Base-by-base conservation (phyloP, 2,113 vertebrate species). In the Gobius niger region DNA sequence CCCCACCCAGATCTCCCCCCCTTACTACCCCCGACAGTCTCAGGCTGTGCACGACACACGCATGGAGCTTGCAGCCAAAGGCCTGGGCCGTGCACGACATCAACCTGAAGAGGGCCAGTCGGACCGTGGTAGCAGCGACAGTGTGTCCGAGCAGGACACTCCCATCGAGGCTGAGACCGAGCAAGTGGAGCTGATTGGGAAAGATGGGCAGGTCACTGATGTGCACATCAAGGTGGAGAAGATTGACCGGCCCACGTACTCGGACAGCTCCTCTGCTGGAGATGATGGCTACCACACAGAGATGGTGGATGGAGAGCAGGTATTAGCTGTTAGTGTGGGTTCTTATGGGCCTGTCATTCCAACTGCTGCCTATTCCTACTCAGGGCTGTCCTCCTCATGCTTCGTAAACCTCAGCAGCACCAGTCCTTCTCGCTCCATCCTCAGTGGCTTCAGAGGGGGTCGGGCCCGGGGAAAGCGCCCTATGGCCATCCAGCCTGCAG, bases 271-370 rank as follows among this genome's bases (percentile, higher is more conserved):
- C 7, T 99, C 97, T 4, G 93, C 97, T 2, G 97, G 97, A 0
- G 98, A 99, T 12, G 97, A 98, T 1, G 96, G 96, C 40, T 98
- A 98, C 88, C 96, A 99, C 85, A 99, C 96, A 0, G 98, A 99
- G 87, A 88, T 98, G 90, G 96, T 99, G 15, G 97, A 99, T 13
- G 98, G 97, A 53, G 98, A 99, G 41, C 97, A 99, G 81, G 95
- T 99, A 12, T 85, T 99, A 81, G 94, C 96, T 0, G 95, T 99
- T 16, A 99, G 95, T 0, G 95, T 99, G 68, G 96, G 96, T 47
- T 94, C 97, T 24, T 98, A 96, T 12, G 93, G 96, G 51, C 95
- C 98, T 16, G 95, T 98, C 62, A 90, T 96, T 73, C 95, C 96
- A 75, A 89, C 98, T 5, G 76, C 90, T 18, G 89, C 94, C 2